Evolutionary conservation across 2,797 vertebrate species (phyloP), one percentile per base, ranked within the genome.

Genomic region (Lerista edwardsae): DNA sequence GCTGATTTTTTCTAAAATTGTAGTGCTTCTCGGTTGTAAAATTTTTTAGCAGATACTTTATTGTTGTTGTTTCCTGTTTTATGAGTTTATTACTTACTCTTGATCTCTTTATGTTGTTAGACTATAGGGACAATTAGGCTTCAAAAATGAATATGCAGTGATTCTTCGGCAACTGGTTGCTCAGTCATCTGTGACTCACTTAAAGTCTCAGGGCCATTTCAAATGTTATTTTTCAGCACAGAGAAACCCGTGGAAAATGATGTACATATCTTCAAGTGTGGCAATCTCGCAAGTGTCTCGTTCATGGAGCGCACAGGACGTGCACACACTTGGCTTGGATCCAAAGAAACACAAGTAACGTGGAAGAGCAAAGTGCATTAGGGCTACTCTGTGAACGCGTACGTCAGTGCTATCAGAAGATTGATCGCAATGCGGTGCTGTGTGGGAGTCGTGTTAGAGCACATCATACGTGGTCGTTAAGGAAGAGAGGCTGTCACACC

Each of bases 21-120:
- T 62, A 57, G 31, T 73, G 69, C 57, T 47, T 34, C 23, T 73
- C 12, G 41, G 21, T 82, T 73, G 31, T 82, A 62, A 82, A 64
- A 62, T 25, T 47, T 82, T 62, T 47, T 17, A 17, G 25, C 57
- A 47, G 34, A 34, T 61, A 34, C 29, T 84, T 72, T 79, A 84
- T 64, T 64, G 14, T 84, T 71, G 31, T 61, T 84, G 68, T 68
- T 72, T 62, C 57, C 67, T 78, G n/a, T 64, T 84, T 84, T 84
- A 79, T 79, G 72, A 73, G 25, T 62, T 72, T 64, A 25, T 62
- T 62, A 75, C n/a, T 78, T 62, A 72, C 57, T 84, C 41, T 36
- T 31, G 39, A 72, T 64, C 69, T 44, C 44, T 79, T 84, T 84
- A 51, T 62, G 64, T 78, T 71, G n/a, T 72, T 47, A 47, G 67